phyloP scores from a whole-genome alignment of 2,797 vertebrate species.

The Ficedula albicollis region DNA sequence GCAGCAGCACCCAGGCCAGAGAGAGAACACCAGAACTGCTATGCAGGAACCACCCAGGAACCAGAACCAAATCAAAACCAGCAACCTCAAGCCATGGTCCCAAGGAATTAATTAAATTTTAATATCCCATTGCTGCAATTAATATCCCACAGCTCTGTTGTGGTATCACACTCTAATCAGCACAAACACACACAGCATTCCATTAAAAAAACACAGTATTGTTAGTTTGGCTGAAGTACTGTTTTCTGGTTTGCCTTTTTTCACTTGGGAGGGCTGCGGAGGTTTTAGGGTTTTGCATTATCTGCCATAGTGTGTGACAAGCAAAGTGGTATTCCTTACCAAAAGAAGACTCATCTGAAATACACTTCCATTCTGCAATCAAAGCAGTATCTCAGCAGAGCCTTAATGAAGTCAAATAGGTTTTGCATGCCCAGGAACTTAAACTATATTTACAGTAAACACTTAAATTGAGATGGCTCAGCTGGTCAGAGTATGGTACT shows the following conservation, averaged over 20 bases:
- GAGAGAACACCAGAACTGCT: background rate
- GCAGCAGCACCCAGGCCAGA: accelerated
- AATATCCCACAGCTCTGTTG: background rate
- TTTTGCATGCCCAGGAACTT: constrained; percentile 1
- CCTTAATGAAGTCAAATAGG: constrained; percentile 13
- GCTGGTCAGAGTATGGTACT: background rate
- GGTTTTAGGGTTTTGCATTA: background rate
- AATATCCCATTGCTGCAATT: accelerated
- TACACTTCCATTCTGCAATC: background rate
- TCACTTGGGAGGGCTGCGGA: background rate
- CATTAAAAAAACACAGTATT: background rate
- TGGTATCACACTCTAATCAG: too few species aligned
- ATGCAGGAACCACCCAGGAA: accelerated
- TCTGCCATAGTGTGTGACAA: background rate
- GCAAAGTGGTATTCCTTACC: background rate
- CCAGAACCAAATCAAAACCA: background rate
- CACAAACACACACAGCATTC: background rate
- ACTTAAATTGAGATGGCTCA: background rate
- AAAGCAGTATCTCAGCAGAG: background rate
- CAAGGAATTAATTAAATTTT: background rate
- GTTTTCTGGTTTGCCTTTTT: background rate
- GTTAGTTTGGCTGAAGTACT: background rate
- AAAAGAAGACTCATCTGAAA: background rate
- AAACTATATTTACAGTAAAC: background rate
- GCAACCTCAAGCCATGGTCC: too few species aligned